Conservation (phyloP, 30 jellyfish, hydroid and myxozoan species). For the Chrysaora quinquecirrha region DNA sequence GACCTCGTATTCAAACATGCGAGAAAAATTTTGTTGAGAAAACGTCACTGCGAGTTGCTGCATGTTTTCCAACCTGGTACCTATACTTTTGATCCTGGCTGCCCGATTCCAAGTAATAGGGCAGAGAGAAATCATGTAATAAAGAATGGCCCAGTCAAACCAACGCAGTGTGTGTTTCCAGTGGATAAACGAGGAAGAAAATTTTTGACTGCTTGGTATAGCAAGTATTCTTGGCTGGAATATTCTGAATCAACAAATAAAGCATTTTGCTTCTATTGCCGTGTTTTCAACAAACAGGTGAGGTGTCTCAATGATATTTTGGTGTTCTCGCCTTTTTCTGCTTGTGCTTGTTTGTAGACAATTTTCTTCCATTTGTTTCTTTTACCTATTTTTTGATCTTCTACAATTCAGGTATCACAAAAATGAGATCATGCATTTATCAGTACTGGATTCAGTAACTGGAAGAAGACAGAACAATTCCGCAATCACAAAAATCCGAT, state of each 20-base stretch:
- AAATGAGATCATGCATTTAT: constrained; percentile 32
- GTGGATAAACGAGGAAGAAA: constrained; percentile 21
- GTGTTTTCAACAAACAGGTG: constrained; percentile 11
- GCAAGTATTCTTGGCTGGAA: constrained; percentile 14
- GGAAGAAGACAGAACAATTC: constrained; percentile 14
- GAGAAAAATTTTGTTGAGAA: not conserved
- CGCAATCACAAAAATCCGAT: not conserved
- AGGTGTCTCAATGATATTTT: too few species aligned
- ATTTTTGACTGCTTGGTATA: constrained; percentile 15
- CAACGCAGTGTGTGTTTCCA: constrained; percentile 34
- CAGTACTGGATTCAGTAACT: constrained; percentile 14
- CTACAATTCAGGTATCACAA: not conserved
- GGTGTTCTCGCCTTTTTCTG: too few species aligned
- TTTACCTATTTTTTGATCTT: too few species aligned
- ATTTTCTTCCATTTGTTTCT: too few species aligned
- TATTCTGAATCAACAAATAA: constrained; percentile 3
- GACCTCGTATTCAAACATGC: constrained; percentile 1
- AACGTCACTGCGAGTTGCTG: not conserved
- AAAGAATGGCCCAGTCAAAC: constrained; percentile 37
- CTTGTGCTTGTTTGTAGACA: too few species aligned
- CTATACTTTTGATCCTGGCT: constrained; percentile 2
- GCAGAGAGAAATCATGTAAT: constrained; percentile 31
- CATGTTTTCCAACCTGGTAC: not conserved
- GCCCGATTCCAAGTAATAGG: constrained; percentile 22
- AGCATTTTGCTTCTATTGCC: constrained; percentile 18